These are phyloP conservation scores for Phylloscopus trochilus DNA, from an alignment of 2,113 vertebrate species.

Conservation along the genomic window DNA sequence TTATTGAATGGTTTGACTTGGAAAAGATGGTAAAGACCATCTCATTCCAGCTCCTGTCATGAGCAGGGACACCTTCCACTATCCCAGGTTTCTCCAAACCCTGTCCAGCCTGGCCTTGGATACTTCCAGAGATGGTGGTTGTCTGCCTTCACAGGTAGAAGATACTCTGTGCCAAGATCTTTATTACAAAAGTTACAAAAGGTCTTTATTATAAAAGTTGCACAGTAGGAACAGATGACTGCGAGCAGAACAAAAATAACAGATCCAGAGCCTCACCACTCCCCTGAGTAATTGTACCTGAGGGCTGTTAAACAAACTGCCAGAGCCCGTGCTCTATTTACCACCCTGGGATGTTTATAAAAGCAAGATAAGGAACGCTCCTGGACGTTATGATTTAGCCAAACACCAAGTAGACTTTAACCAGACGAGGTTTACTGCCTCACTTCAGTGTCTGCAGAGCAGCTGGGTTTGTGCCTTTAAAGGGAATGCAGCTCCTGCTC, in stretches of 20 bases:
- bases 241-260: neutral
- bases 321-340: neutral
- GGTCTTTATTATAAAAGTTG: neutral
- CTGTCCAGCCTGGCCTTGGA: neutral
- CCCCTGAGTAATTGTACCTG: neutral
- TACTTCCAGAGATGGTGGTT: neutral
- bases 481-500: neutral
- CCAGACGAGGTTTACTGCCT: neutral
- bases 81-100: neutral
- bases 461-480: neutral
- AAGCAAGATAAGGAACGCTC: neutral
- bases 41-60: neutral
- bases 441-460: neutral
- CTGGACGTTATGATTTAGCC: neutral
- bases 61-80: neutral
- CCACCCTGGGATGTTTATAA: neutral
- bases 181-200: neutral
- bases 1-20: neutral
- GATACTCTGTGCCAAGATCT: neutral
- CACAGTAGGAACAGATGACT: neutral
- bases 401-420: neutral
- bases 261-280: neutral
- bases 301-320: neutral
- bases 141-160: neutral
- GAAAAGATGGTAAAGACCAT: neutral